phyloP scores from a whole-genome alignment of 2,888 invertebrate species.

The Pandemis heparana region DNA sequence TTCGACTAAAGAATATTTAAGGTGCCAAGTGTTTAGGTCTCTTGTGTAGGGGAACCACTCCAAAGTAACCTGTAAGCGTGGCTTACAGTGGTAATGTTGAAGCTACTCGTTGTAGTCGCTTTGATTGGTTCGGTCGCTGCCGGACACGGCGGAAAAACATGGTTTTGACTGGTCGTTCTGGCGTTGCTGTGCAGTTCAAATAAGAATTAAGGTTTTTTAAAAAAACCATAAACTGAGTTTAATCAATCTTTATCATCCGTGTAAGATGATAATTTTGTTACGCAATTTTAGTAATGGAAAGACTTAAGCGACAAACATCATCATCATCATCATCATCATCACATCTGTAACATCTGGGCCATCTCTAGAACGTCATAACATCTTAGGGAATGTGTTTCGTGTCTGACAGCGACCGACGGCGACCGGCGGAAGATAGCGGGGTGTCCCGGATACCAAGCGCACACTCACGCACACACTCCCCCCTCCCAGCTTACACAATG shows the following conservation, averaged over 20 bases:
- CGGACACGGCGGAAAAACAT: not conserved
- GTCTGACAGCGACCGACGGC: not conserved
- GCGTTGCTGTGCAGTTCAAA: no score
- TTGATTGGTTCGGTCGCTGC: not conserved
- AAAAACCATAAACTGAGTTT: no score
- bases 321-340: no score
- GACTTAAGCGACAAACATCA: no score
- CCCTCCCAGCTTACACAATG: not conserved
- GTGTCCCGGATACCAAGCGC: constrained; percentile 18
- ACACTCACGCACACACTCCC: constrained; percentile 13
- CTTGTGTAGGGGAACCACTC: not conserved
- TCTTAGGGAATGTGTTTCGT: not conserved
- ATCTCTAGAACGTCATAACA: not conserved
- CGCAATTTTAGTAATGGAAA: no score
- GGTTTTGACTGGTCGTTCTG: not conserved
- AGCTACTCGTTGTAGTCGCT: not conserved
- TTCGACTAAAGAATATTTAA: not conserved
- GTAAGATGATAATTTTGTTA: no score
- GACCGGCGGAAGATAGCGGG: not conserved
- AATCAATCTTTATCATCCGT: no score
- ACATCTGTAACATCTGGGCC: not conserved
- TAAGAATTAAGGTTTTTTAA: no score
- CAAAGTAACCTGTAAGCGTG: not conserved
- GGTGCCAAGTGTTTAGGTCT: not conserved
- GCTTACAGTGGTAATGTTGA: constrained; percentile 6